These are phyloP conservation scores for Galerucella pusilla DNA, from an alignment of 2,888 invertebrate genomes.

Conservation along the genomic window DNA sequence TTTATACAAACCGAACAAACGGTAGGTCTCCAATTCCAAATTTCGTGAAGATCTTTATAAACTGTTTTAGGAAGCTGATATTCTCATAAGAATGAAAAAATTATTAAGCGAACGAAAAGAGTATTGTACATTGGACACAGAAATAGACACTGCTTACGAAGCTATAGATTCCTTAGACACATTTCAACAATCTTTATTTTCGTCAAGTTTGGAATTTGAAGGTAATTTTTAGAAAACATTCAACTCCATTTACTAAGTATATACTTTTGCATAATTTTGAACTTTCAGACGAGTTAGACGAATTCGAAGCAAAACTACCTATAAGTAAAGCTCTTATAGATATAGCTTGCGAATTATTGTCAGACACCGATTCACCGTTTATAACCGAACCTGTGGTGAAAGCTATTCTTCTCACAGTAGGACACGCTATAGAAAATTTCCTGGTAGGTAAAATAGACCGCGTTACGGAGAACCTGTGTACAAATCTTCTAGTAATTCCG, in stretches of 20 bases:
- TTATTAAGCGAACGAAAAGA: slow-evolving; percentile 70
- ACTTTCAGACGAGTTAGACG: slow-evolving; percentile 67
- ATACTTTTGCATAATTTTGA: background rate
- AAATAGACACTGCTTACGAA: slow-evolving; percentile 71
- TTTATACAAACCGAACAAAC: slow-evolving; percentile 64
- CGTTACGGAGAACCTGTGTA: slow-evolving; percentile 51
- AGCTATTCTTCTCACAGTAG: slow-evolving; percentile 64
- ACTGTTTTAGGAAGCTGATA: slow-evolving; percentile 62
- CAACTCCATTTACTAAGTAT: background rate
- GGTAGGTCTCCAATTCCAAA: slow-evolving; percentile 51
- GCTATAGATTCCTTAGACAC: slow-evolving; percentile 71
- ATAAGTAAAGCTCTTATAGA: slow-evolving; percentile 65
- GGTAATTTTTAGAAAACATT: slow-evolving; percentile 41
- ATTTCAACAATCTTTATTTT: slow-evolving; percentile 53
- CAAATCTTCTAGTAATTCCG: slow-evolving; percentile 52
- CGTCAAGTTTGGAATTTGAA: slow-evolving; percentile 52
- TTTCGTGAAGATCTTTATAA: background rate
- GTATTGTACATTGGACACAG: slow-evolving; percentile 62
- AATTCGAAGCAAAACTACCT: slow-evolving; percentile 66
- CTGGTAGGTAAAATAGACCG: slow-evolving; percentile 50
- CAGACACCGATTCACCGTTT: slow-evolving; percentile 64
- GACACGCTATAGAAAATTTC: slow-evolving; percentile 62
- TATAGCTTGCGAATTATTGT: slow-evolving; percentile 66
- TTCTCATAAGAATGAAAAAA: slow-evolving; percentile 66
- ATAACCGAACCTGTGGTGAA: slow-evolving; percentile 67